phyloP scores from a whole-genome alignment of 2,113 vertebrate species.

The Sphaerodactylus townsendi region DNA sequence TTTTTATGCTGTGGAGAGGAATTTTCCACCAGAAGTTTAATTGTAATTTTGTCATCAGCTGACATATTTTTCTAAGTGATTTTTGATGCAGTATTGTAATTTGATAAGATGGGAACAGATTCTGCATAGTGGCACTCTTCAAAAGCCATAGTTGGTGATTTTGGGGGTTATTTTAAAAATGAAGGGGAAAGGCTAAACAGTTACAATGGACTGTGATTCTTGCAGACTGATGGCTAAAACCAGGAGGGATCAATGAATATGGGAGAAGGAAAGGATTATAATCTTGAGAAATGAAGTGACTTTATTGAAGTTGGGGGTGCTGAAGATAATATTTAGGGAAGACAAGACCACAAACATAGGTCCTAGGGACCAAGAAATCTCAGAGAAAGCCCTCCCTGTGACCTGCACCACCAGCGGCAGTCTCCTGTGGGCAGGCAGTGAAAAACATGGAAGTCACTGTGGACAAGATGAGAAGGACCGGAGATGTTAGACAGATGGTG shows the following conservation, averaged over 20 bases:
- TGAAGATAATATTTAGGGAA: neutral
- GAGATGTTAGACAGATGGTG: no score
- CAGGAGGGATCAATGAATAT: neutral
- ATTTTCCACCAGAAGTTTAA: neutral
- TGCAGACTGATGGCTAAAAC: neutral
- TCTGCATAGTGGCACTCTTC: fast-evolving
- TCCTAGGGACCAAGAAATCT: no score
- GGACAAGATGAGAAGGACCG: no score
- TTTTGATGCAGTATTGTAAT: neutral
- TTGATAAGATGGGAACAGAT: neutral
- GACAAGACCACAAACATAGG: no score
- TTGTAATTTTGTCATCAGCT: neutral
- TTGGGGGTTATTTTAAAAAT: neutral
- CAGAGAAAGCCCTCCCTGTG: no score
- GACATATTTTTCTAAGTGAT: neutral
- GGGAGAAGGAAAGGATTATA: neutral
- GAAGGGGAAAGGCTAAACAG: fast-evolving
- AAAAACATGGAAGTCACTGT: no score
- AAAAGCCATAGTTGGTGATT: fast-evolving
- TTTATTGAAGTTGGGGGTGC: neutral
- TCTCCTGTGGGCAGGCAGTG: no score
- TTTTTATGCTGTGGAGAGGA: neutral
- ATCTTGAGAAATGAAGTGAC: neutral
- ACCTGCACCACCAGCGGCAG: no score
- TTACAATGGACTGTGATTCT: neutral